Evolutionary conservation across 1,140 invertebrate genomes (phyloP), one percentile per base, ranked within the genome.

Genomic region (Drosophila ohnishii): DNA sequence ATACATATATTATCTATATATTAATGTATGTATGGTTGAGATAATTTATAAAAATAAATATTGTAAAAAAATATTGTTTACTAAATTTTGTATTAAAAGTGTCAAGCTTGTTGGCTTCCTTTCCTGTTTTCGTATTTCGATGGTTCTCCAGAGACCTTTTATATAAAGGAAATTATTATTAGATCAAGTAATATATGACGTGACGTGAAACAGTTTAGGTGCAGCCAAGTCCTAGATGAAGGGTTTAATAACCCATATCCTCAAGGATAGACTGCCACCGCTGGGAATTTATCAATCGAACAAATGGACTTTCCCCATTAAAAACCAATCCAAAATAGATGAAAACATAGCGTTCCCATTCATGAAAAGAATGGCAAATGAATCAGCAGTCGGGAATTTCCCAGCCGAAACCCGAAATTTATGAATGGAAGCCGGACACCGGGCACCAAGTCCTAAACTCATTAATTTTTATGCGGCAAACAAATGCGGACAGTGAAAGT

Each of bases 401-500:
- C 82, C 60, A 34, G 55, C 2, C 37, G 44, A 25, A 10, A 11
- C 22, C 40, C n/a, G 5, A 69, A 69, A 76, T 75, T 83, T 72
- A 87, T 86, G 82, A 86, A 86, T 86, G 75, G 63, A 86, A 58
- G 61, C 53, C 63, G 14, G 40, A 9, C 42, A 74, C 50, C 9
- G 3, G 11, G 30, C 40, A 7, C 22, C n/a, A 30, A 57, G 53
- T 56, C 40, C 56, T 67, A 81, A 83, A 58, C 75, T 78, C 83
- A 78, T 85, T 78, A 82, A 79, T 86, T 86, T 82, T 81, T 67
- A 81, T 86, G 77, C 69, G 42, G 47, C 73, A 77, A 73, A 77
- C 48, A 76, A 57, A 72, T 57, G 57, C 70, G 67, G 65, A 75
- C 53, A 85, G 83, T 75, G 82, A 87, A 85, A 86, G 80, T 84